Evolutionary conservation across 30 jellyfish, hydroid and myxozoan species (phyloP), one percentile per base, ranked within the genome.

Genomic region (Aurelia aurita complex sp. Pacific): DNA sequence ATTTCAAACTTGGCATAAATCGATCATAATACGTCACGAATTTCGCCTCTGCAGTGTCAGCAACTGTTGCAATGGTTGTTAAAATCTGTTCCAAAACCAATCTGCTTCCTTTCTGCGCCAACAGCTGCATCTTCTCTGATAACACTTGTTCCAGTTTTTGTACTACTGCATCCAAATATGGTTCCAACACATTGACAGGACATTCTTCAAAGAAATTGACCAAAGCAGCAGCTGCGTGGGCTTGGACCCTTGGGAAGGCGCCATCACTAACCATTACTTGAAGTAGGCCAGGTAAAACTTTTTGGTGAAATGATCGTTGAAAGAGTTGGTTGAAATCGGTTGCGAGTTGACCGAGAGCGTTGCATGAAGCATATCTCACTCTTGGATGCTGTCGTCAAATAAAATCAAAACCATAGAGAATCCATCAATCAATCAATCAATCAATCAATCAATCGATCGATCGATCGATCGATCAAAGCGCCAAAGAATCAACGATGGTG

Each of bases 191-290:
- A 61, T 81, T 74, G 23, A 90, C 94, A 38, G 99, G 98, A 65
- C 99, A 95, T 43, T 95, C 99, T 72, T 95, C 99, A 81, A 97
- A 95, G 89, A 95, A 95, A 86, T 95, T 95, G 33, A 95, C 99
- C 77, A 95, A 80, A 7, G 99, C 99, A 55, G 99, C 99, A 8
- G 99, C 98, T 13, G 99, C 97, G 73, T 95, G 99, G 51, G 99
- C 99, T 68, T 95, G 99, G 33, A 95, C 99, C 66, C 99, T 84
- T 69, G 99, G 99, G 90, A 79, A 97, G 69, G 85, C 81, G 64
- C 82, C 64, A 66, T 95, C 96, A 53, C 61, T 90, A 32, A 87
- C 84, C 97, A 95, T 65, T 2, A 95, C 87, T 15, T 82, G 90
- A 42, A 95, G 73, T 67, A 95, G 80, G 51, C 98, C 99, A 38